Base-by-base conservation (phyloP, 37 sponge, comb jelly and placozoan genomes). In the Diacarnus erythraeanus region DNA sequence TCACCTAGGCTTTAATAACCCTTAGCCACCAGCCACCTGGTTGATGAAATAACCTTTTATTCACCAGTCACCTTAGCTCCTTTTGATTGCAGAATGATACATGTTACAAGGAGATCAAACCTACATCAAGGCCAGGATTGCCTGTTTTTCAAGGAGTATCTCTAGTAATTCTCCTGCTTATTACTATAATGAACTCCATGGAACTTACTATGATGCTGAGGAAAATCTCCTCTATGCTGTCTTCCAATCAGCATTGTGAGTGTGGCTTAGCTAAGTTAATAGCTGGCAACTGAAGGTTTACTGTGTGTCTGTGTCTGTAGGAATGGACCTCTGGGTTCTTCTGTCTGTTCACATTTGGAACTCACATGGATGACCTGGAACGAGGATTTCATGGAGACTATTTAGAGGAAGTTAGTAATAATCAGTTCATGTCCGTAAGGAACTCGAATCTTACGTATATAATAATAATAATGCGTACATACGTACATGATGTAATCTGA, bases 311-410 rank as follows among this genome's bases (percentile, higher is more conserved):
- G 56, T 68, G 41, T 74, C 21, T 74, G 39, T 60, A 92, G 92
- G 64, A 83, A 79, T 72, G 89, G 93, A 2, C 96, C 96, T 0
- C 43, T 74, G 12, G 96, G 87, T 0, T 96, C 96, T 20, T 90
- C 90, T 20, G 71, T 96, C 22, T 96, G 38, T 96, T 71, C 77
- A 78, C 85, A 37, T 85, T 91, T 29, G 77, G 78, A 22, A 25
- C 58, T 9, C 35, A 56, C 20, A 10, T 20, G 8, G 78, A 85
- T 34, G 84, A 88, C 34, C 36, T 90, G 25, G 72, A 36, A 5
- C 42, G 20, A 26, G 81, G 80, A 20, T 90, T 85, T 39, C 22
- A 33, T 36, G 90, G 86, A 1, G 41, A 61, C 27, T 90, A 84
- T 57, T 37, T 84, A 12, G 51, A 47, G 12, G 51, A 47, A 12